Evolutionary conservation across 1,140 invertebrate species (phyloP).

Genomic region (Drosophila parvula): DNA sequence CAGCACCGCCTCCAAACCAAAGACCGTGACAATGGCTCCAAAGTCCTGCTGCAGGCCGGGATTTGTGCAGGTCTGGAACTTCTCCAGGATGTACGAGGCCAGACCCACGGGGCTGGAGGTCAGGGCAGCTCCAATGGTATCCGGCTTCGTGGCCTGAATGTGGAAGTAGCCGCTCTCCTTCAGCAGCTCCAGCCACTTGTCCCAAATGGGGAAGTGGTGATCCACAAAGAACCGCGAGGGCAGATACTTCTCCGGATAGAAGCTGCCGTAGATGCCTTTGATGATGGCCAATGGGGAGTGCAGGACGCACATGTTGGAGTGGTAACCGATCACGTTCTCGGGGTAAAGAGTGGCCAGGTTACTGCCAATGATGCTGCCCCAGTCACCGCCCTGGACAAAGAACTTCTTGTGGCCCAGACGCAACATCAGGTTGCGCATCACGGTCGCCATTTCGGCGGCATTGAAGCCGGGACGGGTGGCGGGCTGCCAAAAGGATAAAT

Average conservation of each 20-base stretch:
- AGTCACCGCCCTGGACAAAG: constrained; percentile 93
- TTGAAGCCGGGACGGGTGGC: constrained; percentile 87
- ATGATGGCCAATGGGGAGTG: constrained; percentile 57
- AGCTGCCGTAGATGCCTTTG: constrained; percentile 68
- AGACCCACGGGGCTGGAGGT: constrained; percentile 89
- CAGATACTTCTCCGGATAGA: constrained; percentile 75
- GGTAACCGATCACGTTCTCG: constrained; percentile 87
- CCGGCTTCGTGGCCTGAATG: constrained; percentile 95
- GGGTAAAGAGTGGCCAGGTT: constrained; percentile 89
- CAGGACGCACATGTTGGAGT: constrained; percentile 86
- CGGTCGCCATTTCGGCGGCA: constrained; percentile 87
- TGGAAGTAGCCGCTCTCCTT: constrained; percentile 92
- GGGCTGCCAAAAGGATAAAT: constrained; percentile 71
- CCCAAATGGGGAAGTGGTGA: constrained; percentile 87
- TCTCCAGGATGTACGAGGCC: constrained; percentile 93
- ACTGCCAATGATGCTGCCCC: constrained; percentile 88
- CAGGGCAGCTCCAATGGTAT: constrained; percentile 90
- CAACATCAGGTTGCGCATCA: constrained; percentile 93
- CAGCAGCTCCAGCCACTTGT: constrained; percentile 85
- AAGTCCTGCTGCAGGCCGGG: constrained; percentile 89
- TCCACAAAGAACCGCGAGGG: constrained; percentile 85
- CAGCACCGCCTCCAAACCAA: constrained; percentile 89
- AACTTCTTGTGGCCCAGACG: constrained; percentile 90
- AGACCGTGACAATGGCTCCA: constrained; percentile 86
- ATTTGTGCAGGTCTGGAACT: constrained; percentile 92